phyloP scores from a whole-genome alignment of 2,888 invertebrate species.

The Odiellus spinosus region DNA sequence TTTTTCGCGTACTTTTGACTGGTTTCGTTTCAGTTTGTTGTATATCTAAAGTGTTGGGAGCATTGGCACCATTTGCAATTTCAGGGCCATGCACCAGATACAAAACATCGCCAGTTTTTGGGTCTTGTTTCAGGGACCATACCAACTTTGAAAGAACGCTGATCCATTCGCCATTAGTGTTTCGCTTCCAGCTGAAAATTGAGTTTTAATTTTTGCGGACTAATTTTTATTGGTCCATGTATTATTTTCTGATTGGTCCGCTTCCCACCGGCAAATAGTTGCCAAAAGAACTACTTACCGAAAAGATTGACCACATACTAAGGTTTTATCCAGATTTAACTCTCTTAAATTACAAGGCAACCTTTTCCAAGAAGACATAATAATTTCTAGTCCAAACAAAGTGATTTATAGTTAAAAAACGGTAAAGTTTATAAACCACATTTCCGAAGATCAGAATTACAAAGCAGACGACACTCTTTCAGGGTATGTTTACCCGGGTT shows the following conservation, averaged over 20 bases:
- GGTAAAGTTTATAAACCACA: no score
- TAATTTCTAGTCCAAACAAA: no score
- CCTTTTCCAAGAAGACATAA: constrained; percentile 4
- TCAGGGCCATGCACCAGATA: constrained; percentile 5
- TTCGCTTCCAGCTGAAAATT: constrained; percentile 42
- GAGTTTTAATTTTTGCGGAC: no score
- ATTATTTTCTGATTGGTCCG: no score
- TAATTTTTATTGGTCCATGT: no score
- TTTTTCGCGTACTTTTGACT: constrained; percentile 28
- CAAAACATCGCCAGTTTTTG: constrained; percentile 6
- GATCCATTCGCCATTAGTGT: constrained; percentile 7
- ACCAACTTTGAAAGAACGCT: constrained; percentile 7
- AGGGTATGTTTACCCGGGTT: no score
- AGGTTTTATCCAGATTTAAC: constrained; percentile 19
- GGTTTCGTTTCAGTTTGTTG: constrained; percentile 37
- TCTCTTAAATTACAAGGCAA: constrained; percentile 13
- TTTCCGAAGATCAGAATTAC: no score
- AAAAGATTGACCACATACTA: constrained; percentile 20
- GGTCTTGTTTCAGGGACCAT: constrained; percentile 13
- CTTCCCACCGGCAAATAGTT: not conserved
- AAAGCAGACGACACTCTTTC: no score
- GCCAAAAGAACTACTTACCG: constrained; percentile 6
- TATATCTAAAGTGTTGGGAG: not conserved
- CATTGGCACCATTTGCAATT: constrained; percentile 1
- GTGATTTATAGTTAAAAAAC: no score